Base-by-base conservation (phyloP, 1,140 invertebrate genomes). In the Temnothorax longispinosus region DNA sequence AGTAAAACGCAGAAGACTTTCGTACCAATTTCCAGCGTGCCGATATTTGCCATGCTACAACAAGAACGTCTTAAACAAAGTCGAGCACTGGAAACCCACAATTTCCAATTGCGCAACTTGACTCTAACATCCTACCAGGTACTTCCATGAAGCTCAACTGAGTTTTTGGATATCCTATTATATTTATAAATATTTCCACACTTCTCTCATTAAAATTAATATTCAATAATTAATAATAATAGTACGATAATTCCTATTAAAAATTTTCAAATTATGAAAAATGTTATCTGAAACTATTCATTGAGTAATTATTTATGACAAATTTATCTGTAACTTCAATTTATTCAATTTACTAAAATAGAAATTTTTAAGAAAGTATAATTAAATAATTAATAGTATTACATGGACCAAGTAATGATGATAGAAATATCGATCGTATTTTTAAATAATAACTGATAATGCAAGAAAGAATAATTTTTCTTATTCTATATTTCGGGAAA, bases 71-170 rank as follows among this genome's bases (percentile, higher is more conserved):
- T 85, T 1, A 60, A 5, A 3, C 44, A 41, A 27, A 91, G 65
- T 52, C 88, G 89, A 13, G 11, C 10, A 27, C 0, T 60, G 1
- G 89, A 92, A 32, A 82, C n/a, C 0, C 60, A 89, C 52, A 86
- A 91, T 54, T 92, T 92, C 21, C 88, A 87, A 41, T 89, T 91
- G 69, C 88, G 87, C 7, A 89, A 75, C 3, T 18, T 94, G 72
- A 56, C 8, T 3, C 11, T 91, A 1, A 54, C 69, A 47, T 80
- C 78, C 50, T 91, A 58, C 10, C 21, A 91, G 80, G 91, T 90
- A 80, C 0, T 62, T 54, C n/a, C 11, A 72, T 15, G 0, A 54
- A 41, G 18, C 7, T 10, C 27, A 60, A 71, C 41, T 56, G 6
- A 35, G 6, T 38, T 54, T 4, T 65, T 85, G 0, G 4, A 27